phyloP scores from a whole-genome alignment of 2,113 vertebrate genomes.

The Aplodontia rufa region DNA sequence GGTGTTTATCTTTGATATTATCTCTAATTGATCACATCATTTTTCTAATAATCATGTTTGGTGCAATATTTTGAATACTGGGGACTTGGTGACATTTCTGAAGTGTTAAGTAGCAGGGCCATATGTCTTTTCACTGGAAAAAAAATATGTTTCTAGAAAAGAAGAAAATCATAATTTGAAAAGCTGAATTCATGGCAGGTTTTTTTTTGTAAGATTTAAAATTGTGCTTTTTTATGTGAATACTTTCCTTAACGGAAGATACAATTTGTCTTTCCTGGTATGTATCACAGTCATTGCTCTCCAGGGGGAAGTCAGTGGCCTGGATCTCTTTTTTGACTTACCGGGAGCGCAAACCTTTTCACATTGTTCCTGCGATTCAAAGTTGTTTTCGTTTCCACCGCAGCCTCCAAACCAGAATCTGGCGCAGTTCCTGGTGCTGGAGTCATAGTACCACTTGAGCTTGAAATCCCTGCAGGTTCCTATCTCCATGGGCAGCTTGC shows the following conservation, averaged over 20 bases:
- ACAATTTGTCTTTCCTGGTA: neutral
- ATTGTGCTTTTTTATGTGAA: neutral
- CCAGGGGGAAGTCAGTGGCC: rapidly evolving
- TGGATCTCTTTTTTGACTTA: conserved; percentile 70
- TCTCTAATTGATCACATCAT: neutral
- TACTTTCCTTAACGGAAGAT: neutral
- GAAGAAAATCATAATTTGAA: neutral
- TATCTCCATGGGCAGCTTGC: conserved; percentile 88
- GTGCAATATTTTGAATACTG: neutral
- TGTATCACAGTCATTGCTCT: neutral
- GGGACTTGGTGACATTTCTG: neutral
- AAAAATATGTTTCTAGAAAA: neutral
- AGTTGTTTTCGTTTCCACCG: conserved; percentile 94
- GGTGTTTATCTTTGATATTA: neutral
- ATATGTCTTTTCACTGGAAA: neutral
- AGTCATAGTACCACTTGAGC: conserved; percentile 93
- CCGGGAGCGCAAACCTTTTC: conserved; percentile 89
- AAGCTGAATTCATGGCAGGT: neutral
- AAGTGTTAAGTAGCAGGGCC: neutral
- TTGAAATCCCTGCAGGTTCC: conserved; percentile 90
- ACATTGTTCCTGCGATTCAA: conserved; percentile 91
- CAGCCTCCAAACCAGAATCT: conserved; percentile 98
- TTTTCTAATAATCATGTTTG: neutral
- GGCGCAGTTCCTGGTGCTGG: conserved; percentile 85
- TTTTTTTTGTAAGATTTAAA: neutral